Evolutionary conservation across 1,140 invertebrate genomes (phyloP), one percentile per base, ranked within the genome.

Genomic region (Protaetia brevitarsis): DNA sequence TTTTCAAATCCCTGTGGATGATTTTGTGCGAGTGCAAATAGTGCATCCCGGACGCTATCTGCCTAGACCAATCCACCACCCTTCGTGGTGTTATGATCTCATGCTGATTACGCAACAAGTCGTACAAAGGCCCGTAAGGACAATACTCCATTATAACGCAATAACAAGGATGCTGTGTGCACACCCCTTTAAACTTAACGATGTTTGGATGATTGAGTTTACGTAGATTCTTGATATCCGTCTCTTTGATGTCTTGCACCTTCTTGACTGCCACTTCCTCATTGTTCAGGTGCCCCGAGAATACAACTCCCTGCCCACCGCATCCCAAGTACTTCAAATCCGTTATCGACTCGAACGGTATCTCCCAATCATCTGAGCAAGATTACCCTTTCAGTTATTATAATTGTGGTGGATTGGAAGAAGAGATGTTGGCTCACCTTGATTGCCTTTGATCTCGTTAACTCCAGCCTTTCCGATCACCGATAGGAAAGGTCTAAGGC

Each of bases 71-170:
- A 51, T 89, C 88, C 3, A 96, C 87, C 31, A 98, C 86, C 75
- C 91, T 86, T 31, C 84, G 82, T 6, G 95, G 95, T 45, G 93
- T 88, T 71, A 98, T 89, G 64, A 88, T 85, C 72, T 77, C 89
- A 85, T 64, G 89, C 88, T 77, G 74, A 41, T 73, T 90, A 72
- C 89, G 87, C 4, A 99, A 82, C 69, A 97, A 85, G 76, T 97
- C 93, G 76, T 96, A 97, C 13, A 99, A 82, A 30, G 95, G 92
- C 8, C 97, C 97, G 77, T 94, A 93, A 2, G 95, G 94, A 78
- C 97, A 99, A 79, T 89, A 99, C 78, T 99, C 97, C 97, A 99
- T 99, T 16, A 99, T 88, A 71, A 99, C 94, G 79, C 95, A 97
- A 77, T 91, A 97, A 73, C 90, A 92, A 2, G 95, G 95, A n/a